A percentile compares a stretch with the other conserved stretches of the same genome.
Conservation (phyloP, 2,797 vertebrate genomes). For the Chaetophractus vellerosus region DNA sequence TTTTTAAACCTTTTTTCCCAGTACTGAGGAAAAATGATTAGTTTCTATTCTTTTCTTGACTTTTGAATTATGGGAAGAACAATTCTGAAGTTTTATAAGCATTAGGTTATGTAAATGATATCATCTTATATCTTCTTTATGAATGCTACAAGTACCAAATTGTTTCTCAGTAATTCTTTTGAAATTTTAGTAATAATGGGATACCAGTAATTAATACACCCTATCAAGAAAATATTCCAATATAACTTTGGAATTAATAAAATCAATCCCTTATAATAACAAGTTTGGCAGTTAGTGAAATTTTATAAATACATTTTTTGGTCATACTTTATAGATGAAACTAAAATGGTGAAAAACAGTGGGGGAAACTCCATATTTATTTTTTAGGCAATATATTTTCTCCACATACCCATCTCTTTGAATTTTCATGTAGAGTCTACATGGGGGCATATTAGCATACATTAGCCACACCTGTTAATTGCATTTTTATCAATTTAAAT, state of each 20-base stretch:
- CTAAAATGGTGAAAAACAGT: background rate
- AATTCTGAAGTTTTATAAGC: constrained; percentile 21
- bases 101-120: constrained; percentile 45
- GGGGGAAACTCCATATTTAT: background rate
- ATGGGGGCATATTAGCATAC: background rate
- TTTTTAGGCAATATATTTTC: background rate
- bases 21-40: constrained; percentile 65
- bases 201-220: background rate
- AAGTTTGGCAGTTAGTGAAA: background rate
- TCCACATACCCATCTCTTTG: background rate
- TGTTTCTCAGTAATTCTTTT: constrained; percentile 13
- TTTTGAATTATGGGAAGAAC: constrained; percentile 43
- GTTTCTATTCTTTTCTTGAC: constrained; percentile 53
- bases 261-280: background rate
- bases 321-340: background rate
- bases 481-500: constrained; percentile 38
- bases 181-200: background rate
- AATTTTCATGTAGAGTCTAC: background rate
- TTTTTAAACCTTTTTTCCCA: constrained; percentile 56
- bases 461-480: background rate
- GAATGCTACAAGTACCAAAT: background rate
- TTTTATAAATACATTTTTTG: background rate
- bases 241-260: constrained; percentile 48
- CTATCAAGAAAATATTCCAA: background rate
- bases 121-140: background rate